Conservation (phyloP, 2,113 vertebrate species). For the Girardinichthys multiradiatus region DNA sequence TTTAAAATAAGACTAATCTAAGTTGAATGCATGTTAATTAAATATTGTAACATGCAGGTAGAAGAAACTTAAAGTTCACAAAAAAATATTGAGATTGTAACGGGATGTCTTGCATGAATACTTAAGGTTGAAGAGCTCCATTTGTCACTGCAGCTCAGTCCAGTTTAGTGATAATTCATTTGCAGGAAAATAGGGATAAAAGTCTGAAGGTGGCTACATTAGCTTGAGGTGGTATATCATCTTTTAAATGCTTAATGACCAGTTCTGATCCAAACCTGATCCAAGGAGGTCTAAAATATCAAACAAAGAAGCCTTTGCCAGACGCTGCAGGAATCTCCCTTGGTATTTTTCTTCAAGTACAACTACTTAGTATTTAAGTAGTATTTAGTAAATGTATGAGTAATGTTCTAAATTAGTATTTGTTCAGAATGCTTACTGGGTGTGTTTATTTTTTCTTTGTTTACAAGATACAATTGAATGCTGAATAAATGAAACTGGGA, state of each 20-base stretch:
- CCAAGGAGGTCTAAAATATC: not conserved
- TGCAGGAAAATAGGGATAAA: not conserved
- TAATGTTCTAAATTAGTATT: no score
- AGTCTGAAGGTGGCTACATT: not conserved
- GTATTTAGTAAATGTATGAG: no score
- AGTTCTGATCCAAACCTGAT: not conserved
- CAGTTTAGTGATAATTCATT: not conserved
- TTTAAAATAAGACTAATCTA: no score
- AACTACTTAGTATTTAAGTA: no score
- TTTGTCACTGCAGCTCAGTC: not conserved
- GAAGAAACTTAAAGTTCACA: no score
- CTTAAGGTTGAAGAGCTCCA: not conserved
- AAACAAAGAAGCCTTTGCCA: not conserved
- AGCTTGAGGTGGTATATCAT: not conserved
- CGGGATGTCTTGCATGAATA: not conserved
- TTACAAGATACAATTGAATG: conserved; percentile 9
- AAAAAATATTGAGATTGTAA: no score
- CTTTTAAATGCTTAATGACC: not conserved
- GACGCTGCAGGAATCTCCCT: not conserved
- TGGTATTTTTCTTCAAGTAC: not conserved
- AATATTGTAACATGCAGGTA: no score
- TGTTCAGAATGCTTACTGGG: no score
- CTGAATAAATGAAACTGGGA: conserved; percentile 17
- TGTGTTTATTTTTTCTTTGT: not conserved
- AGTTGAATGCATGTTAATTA: no score